A percentile compares a stretch with the other conserved stretches of the same genome.
Conservation (phyloP, 2,797 vertebrate genomes). For the Sebastes iracundus region DNA sequence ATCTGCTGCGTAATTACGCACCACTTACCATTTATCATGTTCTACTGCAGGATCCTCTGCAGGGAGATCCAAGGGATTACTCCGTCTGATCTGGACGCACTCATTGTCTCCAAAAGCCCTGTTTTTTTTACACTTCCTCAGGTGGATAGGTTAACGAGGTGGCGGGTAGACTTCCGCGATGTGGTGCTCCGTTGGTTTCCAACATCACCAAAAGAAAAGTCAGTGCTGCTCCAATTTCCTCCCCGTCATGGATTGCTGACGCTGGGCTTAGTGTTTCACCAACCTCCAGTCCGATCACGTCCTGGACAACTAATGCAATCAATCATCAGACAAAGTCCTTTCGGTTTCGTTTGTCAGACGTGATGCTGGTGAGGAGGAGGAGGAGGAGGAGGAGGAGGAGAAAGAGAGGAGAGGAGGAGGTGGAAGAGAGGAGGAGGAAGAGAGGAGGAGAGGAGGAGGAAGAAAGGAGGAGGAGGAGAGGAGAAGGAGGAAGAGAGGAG, state of each 20-base stretch:
- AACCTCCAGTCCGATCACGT: conserved; percentile 76
- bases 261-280: conserved; percentile 69
- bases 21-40: conserved; percentile 83
- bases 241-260: conserved; percentile 72
- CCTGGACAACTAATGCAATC: conserved; percentile 68
- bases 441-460: too few species aligned
- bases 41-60: conserved; percentile 67
- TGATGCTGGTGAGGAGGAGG: background rate
- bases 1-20: conserved; percentile 29
- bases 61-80: conserved; percentile 51
- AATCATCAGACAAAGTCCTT: conserved; percentile 69
- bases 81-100: conserved; percentile 26
- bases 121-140: conserved; percentile 10
- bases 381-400: background rate
- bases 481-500: too few species aligned
- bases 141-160: conserved; percentile 14
- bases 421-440: too few species aligned
- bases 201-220: conserved; percentile 51
- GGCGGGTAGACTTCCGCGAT: conserved; percentile 44
- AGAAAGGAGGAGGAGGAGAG: too few species aligned
- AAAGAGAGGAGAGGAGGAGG: background rate
- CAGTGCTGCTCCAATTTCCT: conserved; percentile 63
- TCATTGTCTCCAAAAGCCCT: conserved; percentile 38
- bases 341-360: conserved; percentile 65
- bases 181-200: conserved; percentile 47